Percentiles rank a stretch among this genome's conserved stretches.
These are phyloP conservation scores for Zosterops japonicus DNA, from an alignment of 2,113 vertebrate genomes.

Conservation along the genomic window DNA sequence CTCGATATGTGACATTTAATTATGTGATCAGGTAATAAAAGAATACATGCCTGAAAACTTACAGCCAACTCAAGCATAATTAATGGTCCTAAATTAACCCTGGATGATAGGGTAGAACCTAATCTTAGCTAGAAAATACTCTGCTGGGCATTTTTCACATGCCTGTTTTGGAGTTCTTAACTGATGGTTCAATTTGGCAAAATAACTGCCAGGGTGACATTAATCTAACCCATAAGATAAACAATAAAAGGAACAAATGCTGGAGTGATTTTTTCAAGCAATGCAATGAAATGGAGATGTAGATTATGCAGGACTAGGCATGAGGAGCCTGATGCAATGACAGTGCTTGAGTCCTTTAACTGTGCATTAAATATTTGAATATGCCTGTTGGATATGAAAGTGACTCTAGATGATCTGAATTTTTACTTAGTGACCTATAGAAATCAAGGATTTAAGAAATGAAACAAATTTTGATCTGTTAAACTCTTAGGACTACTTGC, in stretches of 20 bases:
- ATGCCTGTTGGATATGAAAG: background rate
- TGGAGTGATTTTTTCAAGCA: background rate
- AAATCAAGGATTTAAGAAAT: background rate
- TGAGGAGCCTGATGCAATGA: background rate
- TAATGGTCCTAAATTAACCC: conserved; percentile 43
- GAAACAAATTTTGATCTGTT: background rate
- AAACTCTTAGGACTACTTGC: background rate
- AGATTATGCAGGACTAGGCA: background rate
- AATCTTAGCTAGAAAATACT: conserved; percentile 11
- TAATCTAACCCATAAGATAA: conserved; percentile 4
- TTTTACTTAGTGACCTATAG: background rate
- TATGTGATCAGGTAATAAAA: conserved; percentile 56
- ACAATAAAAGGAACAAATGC: conserved; percentile 17
- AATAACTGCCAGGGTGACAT: background rate
- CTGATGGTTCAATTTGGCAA: background rate
- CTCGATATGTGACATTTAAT: conserved; percentile 65
- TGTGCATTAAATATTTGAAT: background rate
- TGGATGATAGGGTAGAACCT: background rate
- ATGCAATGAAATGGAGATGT: background rate
- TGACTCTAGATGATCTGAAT: background rate
- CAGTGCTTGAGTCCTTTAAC: background rate
- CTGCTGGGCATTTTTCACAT: background rate
- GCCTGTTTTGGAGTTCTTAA: background rate
- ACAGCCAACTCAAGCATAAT: background rate
- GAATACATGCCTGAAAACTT: conserved; percentile 57